These are phyloP conservation scores for Gasterosteus nipponicus DNA, from an alignment of 2,113 vertebrate genomes.

Conservation along the genomic window DNA sequence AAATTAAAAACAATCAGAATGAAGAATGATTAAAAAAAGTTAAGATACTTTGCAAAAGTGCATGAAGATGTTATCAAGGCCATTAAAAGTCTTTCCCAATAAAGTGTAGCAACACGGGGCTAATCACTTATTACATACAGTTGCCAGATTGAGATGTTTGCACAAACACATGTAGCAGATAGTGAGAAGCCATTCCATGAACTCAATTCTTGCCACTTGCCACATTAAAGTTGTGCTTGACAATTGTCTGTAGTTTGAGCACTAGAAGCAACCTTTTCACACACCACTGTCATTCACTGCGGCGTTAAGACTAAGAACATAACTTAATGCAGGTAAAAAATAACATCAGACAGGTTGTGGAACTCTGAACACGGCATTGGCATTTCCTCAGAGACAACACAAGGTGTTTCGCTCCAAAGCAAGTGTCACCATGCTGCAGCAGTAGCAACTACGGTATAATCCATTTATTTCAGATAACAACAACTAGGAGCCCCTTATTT, in stretches of 20 bases:
- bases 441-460: slow-evolving; percentile 26
- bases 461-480: slow-evolving; percentile 67
- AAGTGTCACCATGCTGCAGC: slow-evolving; percentile 44
- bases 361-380: background rate
- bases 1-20: background rate
- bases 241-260: background rate
- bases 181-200: background rate
- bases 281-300: background rate
- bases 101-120: background rate
- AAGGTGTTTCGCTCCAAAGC: slow-evolving; percentile 20
- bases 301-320: background rate
- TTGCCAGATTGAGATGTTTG: background rate
- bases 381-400: slow-evolving; percentile 15
- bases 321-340: background rate
- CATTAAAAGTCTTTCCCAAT: background rate
- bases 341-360: background rate
- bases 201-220: background rate
- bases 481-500: slow-evolving; percentile 67
- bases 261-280: background rate
- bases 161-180: slow-evolving; percentile 1
- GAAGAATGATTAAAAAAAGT: background rate
- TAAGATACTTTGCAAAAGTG: background rate
- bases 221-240: background rate
- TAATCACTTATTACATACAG: slow-evolving; percentile 8
- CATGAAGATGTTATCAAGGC: background rate